Base-by-base conservation (phyloP, 2,113 vertebrate species). In the Alouatta palliata region DNA sequence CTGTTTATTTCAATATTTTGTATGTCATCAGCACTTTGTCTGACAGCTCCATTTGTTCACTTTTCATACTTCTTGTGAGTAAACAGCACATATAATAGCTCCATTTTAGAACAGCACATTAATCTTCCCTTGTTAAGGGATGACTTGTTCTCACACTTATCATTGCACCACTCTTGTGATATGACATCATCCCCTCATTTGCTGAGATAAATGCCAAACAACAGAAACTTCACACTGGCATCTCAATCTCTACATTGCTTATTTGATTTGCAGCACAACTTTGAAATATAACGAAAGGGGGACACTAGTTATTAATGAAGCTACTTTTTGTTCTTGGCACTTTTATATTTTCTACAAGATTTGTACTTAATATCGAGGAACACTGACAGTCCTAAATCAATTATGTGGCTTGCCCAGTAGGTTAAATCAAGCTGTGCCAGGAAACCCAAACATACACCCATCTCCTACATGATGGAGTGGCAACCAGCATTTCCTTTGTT, bases 1-100 rank as follows among this genome's bases (percentile, higher is more conserved):
- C 95, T 97, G 95, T 97, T 98, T 96, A 96, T 98, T 97, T 97
- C 93, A 96, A 81, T 94, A 97, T 91, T 97, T 95, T 96, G n/a
- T 94, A 95, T 97, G 81, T 66, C 97, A 95, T 93, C 47, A 40
- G 85, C 95, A 82, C 35, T 97, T 95, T 93, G 87, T 88, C 90
- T 98, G 96, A 92, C 81, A 98, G 96, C 58, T 87, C 84, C 87
- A 81, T 94, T 97, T 97, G 84, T 91, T 96, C 66, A 25, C 92
- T 97, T 93, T 98, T 97, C 95, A 91, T 92, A 52, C 35, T 93
- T 43, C 25, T 97, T 97, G 93, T 94, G 58, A 97, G 95, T 95
- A 96, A 98, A 97, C 43, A 97, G 75, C 49, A 80, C 0, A 14
- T 64, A 49, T 35, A 92, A 97, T 80, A 94, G n/a, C 81, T 97